Evolutionary conservation across 1,140 invertebrate species (phyloP), one percentile per base, ranked within the genome.

Genomic region (Hermatobates lingyangjiaoensis): DNA sequence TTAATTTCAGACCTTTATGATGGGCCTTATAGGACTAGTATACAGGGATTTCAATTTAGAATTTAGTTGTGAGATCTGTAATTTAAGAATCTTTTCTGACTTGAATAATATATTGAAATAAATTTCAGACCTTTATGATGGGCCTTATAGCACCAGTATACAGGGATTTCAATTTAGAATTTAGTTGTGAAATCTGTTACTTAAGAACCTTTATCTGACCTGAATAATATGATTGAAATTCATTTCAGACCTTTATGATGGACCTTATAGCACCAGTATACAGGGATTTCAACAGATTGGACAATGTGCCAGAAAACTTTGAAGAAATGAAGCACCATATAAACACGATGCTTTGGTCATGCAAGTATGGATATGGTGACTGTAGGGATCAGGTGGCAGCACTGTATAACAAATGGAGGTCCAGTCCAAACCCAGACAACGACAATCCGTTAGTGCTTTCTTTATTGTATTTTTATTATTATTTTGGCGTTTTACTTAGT

Each of bases 331-430:
- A 49, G 24, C 48, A 26, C 10, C 48, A 49, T 25, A 49, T 3
- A 23, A 1, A 28, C 23, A 5, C 39, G 1, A 61, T 85, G 1
- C 72, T 68, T 7, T 71, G 76, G 63, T 81, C 80, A 1, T 87
- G 83, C 51, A 70, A 70, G 30, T 69, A 85, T 45, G 81, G 79
- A 14, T 72, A 81, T 45, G 65, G 71, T 4, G 73, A 79, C 56
- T 87, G 83, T 61, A 66, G 85, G 1, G 63, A 71, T 15, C 77
- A 82, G 45, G 75, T 80, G 1, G 72, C 76, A 0, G 64, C 68
- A 1, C 71, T 79, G 51, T 87, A 83, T 57, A 71, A 76, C 12
- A 77, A 79, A 58, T 88, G 83, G 83, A 68, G 77, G 18, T 64
- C 68, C 20, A 67, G 66, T 1, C 71, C 79, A 0, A 73, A 82